Percentiles rank a stretch among this genome's conserved stretches.
These are phyloP conservation scores for Drosophila borborema DNA, from an alignment of 2,888 invertebrate genomes.

Conservation along the genomic window DNA sequence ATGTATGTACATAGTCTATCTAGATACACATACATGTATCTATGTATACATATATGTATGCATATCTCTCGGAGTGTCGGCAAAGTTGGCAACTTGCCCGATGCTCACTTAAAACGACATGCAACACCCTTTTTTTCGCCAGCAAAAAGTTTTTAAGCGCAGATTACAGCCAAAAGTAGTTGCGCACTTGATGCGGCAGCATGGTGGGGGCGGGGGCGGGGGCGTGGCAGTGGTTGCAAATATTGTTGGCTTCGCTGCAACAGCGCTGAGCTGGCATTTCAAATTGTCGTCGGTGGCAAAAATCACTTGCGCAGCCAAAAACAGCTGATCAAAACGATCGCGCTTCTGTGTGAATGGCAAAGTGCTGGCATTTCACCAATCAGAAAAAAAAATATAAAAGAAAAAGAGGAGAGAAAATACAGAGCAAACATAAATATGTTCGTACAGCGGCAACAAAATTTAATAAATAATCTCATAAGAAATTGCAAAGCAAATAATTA, in stretches of 20 bases:
- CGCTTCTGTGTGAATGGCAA: slow-evolving; percentile 6
- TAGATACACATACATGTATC: not conserved
- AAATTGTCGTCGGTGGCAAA: slow-evolving; percentile 1
- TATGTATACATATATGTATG: not conserved
- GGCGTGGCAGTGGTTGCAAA: not conserved
- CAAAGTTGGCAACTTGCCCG: slow-evolving; percentile 53
- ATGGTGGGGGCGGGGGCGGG: not conserved
- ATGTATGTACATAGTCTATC: not conserved
- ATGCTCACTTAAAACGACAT: slow-evolving; percentile 46
- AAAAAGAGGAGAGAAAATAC: too few species aligned
- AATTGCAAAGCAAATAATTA: too few species aligned
- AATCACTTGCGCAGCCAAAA: not conserved
- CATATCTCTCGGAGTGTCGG: slow-evolving; percentile 19
- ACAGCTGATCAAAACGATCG: slow-evolving; percentile 2
- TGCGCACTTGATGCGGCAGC: slow-evolving; percentile 22
- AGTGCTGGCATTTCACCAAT: not conserved
- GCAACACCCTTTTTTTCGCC: slow-evolving; percentile 14
- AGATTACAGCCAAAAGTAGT: slow-evolving; percentile 54
- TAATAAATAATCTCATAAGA: too few species aligned
- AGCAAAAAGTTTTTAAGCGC: slow-evolving; percentile 38
- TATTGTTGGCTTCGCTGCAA: slow-evolving; percentile 4
- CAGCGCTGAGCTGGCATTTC: slow-evolving; percentile 13
- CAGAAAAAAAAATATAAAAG: not conserved
- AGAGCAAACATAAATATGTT: too few species aligned
- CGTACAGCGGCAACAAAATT: too few species aligned